These are phyloP conservation scores for Turdus rufiventris DNA, from an alignment of 2,113 vertebrate genomes.

Conservation along the genomic window DNA sequence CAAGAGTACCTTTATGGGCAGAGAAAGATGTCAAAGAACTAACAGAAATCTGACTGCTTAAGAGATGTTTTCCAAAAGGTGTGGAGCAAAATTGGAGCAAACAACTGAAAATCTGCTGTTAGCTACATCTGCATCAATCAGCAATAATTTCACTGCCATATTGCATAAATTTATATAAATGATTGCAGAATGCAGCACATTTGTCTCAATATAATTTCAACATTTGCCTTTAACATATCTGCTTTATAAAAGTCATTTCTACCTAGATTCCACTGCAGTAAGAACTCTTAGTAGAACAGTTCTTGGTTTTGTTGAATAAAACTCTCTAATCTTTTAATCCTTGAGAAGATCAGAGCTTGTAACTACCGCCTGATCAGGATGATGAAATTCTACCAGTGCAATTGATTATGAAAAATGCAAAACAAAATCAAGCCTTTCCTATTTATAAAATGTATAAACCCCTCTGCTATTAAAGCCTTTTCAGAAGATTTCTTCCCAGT, in stretches of 20 bases:
- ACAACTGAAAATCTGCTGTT: background rate
- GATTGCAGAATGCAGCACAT: background rate
- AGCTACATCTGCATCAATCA: background rate
- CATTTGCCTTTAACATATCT: background rate
- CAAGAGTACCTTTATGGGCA: background rate
- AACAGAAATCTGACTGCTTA: background rate
- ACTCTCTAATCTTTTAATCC: conserved; percentile 55
- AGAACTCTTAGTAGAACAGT: background rate
- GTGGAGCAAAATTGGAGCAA: background rate
- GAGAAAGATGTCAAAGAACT: background rate
- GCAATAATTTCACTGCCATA: background rate
- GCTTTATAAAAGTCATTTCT: background rate
- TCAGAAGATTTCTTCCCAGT: background rate
- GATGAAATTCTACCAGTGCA: conserved; percentile 15
- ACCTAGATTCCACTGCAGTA: background rate
- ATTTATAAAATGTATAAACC: background rate
- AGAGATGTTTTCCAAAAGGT: background rate
- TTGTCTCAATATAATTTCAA: background rate
- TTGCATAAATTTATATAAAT: background rate
- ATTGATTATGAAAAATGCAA: background rate
- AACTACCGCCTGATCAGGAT: conserved; percentile 48
- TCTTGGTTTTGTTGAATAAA: conserved; percentile 5
- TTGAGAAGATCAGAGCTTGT: conserved; percentile 38
- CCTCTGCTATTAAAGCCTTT: background rate
- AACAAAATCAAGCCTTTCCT: background rate